Evolutionary conservation across 2,797 vertebrate genomes (phyloP), one percentile per base, ranked within the genome.

Genomic region (Lepus townsendii): DNA sequence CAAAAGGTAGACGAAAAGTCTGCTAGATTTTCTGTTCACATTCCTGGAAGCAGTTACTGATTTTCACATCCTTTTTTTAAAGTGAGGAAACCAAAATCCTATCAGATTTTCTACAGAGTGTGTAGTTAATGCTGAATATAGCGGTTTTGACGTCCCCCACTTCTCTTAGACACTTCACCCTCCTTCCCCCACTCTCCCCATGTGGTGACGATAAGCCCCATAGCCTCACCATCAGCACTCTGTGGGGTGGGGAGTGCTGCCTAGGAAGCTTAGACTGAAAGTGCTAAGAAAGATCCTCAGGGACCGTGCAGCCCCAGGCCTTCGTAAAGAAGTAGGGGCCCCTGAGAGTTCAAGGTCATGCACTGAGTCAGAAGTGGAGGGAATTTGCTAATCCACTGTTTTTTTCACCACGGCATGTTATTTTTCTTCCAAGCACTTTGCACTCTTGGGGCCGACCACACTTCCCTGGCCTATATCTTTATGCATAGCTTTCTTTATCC

Each of bases 51-150:
- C 42, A 73, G 54, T 72, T 52, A 66, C n/a, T 50, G 35, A 50
- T 54, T 66, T 63, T 88, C 66, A 60, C 47, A 52, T 22, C 85
- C 68, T 88, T 96, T 86, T 57, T 57, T 80, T 76, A 83, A 76
- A 77, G 66, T 20, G 22, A 71, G 2, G 75, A 62, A 62, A 38
- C n/a, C 60, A 32, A 80, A 95, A 60, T 68, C n/a, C 12, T 17
- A 24, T 7, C 24, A 22, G 54, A 7, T 69, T 65, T 27, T 62
- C 77, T 57, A 42, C 0, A 0, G 14, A 91, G 26, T 30, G 9
- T 66, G 8, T n/a, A 42, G 47, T 54, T 78, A 84, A 57, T 30
- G 47, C 16, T 20, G 63, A 78, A 42, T 7, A 22, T 1, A 68
- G 69, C 20, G 19, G 38, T 84, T 78, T 42, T 47, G 63, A 32